Evolutionary conservation across 2,888 invertebrate species (phyloP).

Genomic region (Caradrina kadenii): DNA sequence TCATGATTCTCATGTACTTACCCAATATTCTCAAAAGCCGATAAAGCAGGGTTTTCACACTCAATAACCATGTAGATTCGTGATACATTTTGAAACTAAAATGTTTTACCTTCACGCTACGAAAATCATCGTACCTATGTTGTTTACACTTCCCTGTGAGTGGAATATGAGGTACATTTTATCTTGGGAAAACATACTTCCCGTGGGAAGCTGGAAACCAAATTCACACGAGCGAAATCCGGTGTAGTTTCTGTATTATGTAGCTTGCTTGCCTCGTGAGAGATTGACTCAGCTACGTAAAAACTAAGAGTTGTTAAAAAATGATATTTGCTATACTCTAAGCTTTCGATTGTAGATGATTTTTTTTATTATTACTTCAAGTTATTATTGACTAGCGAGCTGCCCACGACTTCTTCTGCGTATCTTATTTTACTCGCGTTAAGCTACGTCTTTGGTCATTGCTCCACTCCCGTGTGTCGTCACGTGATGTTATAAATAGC

Average conservation of each 20-base stretch:
- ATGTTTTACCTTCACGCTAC: constrained; percentile 14
- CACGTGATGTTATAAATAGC: too few relatives aligned
- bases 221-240: constrained; percentile 24
- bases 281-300: constrained; percentile 7
- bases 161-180: constrained; percentile 30
- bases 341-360: too few relatives aligned
- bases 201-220: constrained; percentile 14
- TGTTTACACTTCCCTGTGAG: constrained; percentile 13
- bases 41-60: constrained; percentile 23
- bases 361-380: too few relatives aligned
- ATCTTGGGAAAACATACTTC: constrained; percentile 43
- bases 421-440: too few relatives aligned
- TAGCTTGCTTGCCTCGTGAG: neutral
- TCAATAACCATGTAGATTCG: neutral
- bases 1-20: neutral
- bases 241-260: constrained; percentile 1
- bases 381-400: too few relatives aligned
- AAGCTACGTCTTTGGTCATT: too few relatives aligned
- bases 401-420: too few relatives aligned
- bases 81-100: neutral
- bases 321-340: neutral
- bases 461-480: too few relatives aligned
- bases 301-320: neutral
- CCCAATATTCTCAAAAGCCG: constrained; percentile 5
- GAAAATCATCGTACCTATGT: constrained; percentile 13